Conservation (phyloP, 2,888 invertebrate species). For the Listrodromus nycthemerus region DNA sequence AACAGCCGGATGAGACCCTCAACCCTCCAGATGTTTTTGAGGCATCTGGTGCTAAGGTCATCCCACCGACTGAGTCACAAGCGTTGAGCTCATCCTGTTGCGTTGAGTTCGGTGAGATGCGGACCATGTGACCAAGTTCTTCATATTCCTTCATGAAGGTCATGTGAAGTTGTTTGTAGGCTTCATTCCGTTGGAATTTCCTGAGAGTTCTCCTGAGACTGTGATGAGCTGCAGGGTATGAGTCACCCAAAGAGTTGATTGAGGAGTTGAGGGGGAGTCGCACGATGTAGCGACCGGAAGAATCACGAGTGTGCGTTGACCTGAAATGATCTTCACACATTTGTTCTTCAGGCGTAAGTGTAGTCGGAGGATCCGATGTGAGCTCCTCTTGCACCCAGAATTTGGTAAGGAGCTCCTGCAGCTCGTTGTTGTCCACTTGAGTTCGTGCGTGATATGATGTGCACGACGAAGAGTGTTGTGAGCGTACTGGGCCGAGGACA, state of each 20-base stretch:
- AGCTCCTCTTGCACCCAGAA: slow-evolving; percentile 56
- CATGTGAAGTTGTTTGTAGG: slow-evolving; percentile 25
- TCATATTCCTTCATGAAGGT: slow-evolving; percentile 52
- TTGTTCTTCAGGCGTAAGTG: slow-evolving; percentile 24
- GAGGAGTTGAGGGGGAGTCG: slow-evolving; percentile 33
- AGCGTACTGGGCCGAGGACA: slow-evolving; percentile 35
- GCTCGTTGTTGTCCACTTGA: neutral
- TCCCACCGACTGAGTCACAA: neutral
- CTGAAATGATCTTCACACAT: slow-evolving; percentile 48
- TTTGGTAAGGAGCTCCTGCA: slow-evolving; percentile 19
- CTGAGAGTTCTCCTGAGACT: slow-evolving; percentile 22
- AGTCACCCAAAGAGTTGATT: slow-evolving; percentile 12
- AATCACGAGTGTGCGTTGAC: slow-evolving; percentile 42
- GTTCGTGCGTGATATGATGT: neutral
- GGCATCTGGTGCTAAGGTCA: neutral
- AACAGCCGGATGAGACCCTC: neutral
- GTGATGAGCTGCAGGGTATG: slow-evolving; percentile 11
- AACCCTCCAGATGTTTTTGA: neutral
- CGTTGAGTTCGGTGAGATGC: neutral
- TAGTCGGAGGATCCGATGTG: neutral
- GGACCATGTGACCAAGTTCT: slow-evolving; percentile 50
- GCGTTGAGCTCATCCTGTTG: neutral
- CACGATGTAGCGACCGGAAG: slow-evolving; percentile 41
- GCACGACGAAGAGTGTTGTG: neutral
- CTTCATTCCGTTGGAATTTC: neutral